Conservation (phyloP, 2,888 invertebrate species). For the Terebella lapidaria region DNA sequence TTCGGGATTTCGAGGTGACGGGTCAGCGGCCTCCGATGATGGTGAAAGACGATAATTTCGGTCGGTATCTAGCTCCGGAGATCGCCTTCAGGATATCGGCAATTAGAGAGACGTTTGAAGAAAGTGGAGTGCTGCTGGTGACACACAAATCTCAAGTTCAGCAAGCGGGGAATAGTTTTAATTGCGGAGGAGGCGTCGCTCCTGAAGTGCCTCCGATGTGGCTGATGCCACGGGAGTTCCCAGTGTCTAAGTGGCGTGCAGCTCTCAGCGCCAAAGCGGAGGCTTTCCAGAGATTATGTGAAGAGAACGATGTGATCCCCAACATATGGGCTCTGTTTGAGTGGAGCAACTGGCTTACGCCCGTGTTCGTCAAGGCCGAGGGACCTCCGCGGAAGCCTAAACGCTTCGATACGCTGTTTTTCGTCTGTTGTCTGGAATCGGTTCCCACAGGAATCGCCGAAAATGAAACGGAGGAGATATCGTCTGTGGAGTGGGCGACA, state of each 20-base stretch:
- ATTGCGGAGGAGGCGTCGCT: neutral
- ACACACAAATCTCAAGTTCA: neutral
- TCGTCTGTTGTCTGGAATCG: conserved; percentile 22
- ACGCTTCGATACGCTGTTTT: conserved; percentile 27
- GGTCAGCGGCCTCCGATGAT: conserved; percentile 7
- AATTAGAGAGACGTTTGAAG: conserved; percentile 85
- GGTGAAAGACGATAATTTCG: neutral
- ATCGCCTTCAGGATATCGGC: conserved; percentile 77
- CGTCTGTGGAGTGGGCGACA: neutral
- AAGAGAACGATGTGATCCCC: conserved; percentile 67
- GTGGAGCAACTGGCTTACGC: conserved; percentile 81
- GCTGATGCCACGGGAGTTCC: neutral
- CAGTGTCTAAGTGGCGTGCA: conserved; percentile 19
- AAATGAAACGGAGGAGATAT: conserved; percentile 9
- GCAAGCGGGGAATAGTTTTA: too few relatives aligned
- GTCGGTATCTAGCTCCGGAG: conserved; percentile 51
- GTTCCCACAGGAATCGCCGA: neutral
- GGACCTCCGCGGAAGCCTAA: neutral
- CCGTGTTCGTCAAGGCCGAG: conserved; percentile 48
- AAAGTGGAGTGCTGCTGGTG: conserved; percentile 66
- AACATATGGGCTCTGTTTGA: conserved; percentile 74
- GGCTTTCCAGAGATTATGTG: conserved; percentile 67
- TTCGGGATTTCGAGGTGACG: neutral
- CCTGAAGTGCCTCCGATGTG: neutral
- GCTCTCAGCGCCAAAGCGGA: conserved; percentile 61